Evolutionary conservation across 2,888 invertebrate genomes (phyloP).

Genomic region (Xanthia icteritia): DNA sequence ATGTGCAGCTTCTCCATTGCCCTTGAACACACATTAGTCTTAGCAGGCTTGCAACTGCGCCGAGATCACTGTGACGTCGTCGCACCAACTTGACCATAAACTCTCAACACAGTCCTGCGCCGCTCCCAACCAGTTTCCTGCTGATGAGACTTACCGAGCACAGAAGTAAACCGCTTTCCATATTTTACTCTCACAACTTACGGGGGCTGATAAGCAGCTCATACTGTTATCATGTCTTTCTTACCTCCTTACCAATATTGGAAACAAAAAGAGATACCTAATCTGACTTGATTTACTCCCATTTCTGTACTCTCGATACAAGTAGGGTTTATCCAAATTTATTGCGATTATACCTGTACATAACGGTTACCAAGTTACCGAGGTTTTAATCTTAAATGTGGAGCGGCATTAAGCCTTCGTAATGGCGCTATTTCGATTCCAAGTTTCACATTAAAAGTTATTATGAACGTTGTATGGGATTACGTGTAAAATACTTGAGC

Average conservation of each 20-base stretch:
- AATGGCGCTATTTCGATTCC: constrained; percentile 65
- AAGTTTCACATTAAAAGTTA: constrained; percentile 68
- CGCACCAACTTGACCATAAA: neutral
- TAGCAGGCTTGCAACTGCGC: neutral
- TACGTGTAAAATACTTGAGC: constrained; percentile 61
- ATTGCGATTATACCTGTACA: constrained; percentile 67
- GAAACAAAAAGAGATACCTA: constrained; percentile 68
- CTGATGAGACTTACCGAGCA: neutral
- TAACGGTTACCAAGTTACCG: constrained; percentile 56
- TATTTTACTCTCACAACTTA: constrained; percentile 50
- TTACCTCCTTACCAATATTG: constrained; percentile 58
- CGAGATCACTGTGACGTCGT: constrained; percentile 3
- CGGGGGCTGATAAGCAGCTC: constrained; percentile 40
- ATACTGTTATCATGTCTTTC: constrained; percentile 42
- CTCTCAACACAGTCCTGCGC: neutral
- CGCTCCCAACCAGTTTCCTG: constrained; percentile 32
- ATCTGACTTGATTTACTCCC: constrained; percentile 76
- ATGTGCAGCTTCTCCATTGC: too few relatives aligned
- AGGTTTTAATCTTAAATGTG: constrained; percentile 66
- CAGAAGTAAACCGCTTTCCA: constrained; percentile 33
- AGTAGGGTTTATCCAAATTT: constrained; percentile 69
- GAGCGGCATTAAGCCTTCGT: constrained; percentile 63
- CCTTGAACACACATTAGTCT: neutral
- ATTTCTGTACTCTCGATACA: constrained; percentile 61
- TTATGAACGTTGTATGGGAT: constrained; percentile 64